A percentile compares a stretch with the other conserved stretches of the same genome.
Conservation (phyloP, 2,113 vertebrate species). For the Hydrochoerus hydrochaeris region DNA sequence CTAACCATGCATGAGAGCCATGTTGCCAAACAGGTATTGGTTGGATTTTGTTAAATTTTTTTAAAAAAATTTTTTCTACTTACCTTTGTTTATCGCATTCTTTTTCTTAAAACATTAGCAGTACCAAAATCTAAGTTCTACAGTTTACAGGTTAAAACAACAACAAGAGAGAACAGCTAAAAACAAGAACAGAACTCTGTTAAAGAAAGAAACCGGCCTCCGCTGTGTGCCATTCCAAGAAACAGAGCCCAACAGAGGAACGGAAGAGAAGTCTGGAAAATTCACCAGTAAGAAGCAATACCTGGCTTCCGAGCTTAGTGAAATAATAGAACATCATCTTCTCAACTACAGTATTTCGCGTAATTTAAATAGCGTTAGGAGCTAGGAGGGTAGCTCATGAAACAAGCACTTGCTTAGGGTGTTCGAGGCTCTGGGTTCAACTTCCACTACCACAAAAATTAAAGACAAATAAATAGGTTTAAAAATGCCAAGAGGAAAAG, state of each 20-base stretch:
- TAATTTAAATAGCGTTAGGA: background rate
- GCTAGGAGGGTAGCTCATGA: background rate
- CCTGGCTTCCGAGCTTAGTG: background rate
- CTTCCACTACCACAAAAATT: background rate
- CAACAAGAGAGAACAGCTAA: background rate
- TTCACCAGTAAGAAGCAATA: background rate
- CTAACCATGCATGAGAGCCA: constrained; percentile 3
- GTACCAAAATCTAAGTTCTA: background rate
- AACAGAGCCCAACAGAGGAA: background rate
- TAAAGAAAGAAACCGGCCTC: background rate
- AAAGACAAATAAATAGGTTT: background rate
- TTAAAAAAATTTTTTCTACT: background rate
- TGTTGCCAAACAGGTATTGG: constrained; percentile 55
- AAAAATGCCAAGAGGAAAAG: background rate
- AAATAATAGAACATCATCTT: background rate
- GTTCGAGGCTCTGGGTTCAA: background rate
- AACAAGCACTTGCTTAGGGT: background rate
- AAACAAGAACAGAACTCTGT: background rate
- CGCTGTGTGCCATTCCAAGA: background rate
- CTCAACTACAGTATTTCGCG: background rate
- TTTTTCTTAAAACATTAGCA: constrained; percentile 38
- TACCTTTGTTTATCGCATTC: constrained; percentile 49
- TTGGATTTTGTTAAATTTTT: constrained; percentile 56
- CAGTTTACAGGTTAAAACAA: background rate
- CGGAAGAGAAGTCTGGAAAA: background rate